A percentile compares a stretch with the other conserved stretches of the same genome.
These are phyloP conservation scores for Spea hammondii DNA, from an alignment of 2,797 vertebrate genomes.

Conservation along the genomic window DNA sequence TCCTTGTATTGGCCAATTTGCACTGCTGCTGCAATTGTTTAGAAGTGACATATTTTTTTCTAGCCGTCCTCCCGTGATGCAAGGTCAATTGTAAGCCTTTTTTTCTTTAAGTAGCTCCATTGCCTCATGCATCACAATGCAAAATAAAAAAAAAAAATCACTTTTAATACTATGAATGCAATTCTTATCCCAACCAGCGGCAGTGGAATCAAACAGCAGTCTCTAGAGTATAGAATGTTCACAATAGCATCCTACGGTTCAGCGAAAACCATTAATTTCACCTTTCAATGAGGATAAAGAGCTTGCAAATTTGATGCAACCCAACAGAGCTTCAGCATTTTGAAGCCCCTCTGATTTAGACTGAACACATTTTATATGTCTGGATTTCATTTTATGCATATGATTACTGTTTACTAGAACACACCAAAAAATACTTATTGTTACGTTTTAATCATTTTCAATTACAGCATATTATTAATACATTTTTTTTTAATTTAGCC, in stretches of 20 bases:
- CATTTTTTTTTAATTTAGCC: slow-evolving; percentile 48
- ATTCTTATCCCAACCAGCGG: slow-evolving; percentile 60
- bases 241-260: slow-evolving; percentile 64
- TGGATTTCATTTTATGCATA: slow-evolving; percentile 53
- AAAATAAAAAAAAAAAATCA: slow-evolving; percentile 55
- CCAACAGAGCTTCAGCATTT: slow-evolving; percentile 59
- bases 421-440: slow-evolving; percentile 63
- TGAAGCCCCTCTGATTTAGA: slow-evolving; percentile 58
- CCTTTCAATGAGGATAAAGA: slow-evolving; percentile 63
- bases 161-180: slow-evolving; percentile 62
- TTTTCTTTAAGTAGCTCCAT: slow-evolving; percentile 49
- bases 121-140: slow-evolving; percentile 55
- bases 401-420: slow-evolving; percentile 61
- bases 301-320: slow-evolving; percentile 56
- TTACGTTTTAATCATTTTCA: slow-evolving; percentile 55
- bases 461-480: slow-evolving; percentile 47
- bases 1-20: slow-evolving; percentile 36
- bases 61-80: slow-evolving; percentile 46
- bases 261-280: slow-evolving; percentile 67
- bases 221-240: slow-evolving; percentile 60
- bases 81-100: slow-evolving; percentile 56
- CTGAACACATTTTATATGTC: slow-evolving; percentile 59
- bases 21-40: slow-evolving; percentile 51
- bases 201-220: slow-evolving; percentile 62
- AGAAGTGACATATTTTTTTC: slow-evolving; percentile 36